Base-by-base conservation (phyloP, 2,113 vertebrate genomes). In the Emydocephalus ijimae region DNA sequence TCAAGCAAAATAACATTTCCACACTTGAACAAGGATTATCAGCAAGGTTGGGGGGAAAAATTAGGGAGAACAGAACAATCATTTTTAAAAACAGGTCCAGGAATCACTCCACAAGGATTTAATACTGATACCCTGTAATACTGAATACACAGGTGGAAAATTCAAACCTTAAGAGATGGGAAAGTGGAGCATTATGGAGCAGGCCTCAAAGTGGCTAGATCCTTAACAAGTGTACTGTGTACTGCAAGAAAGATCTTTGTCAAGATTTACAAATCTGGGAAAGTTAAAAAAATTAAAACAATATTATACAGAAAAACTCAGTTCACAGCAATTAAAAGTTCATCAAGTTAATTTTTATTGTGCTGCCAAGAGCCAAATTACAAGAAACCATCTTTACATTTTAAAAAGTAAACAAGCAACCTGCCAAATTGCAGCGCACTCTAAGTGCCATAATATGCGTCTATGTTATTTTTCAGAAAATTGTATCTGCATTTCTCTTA, bases 401-500 rank as follows among this genome's bases (percentile, higher is more conserved):
- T 97, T 96, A 97, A 97, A 97, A 97, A 97, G 97, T 97, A 97
- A 97, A 97, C 97, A 98, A 97, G 97, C 97, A 97, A 98, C 97
- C 97, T 95, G 97, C 96, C 97, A 96, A 97, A 97, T 98, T 97
- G 97, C 96, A 95, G 97, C 97, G 98, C 98, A 98, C 98, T 98
- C 98, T 97, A 86, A 98, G 98, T 98, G 98, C 98, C 98, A 98
- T 97, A 81, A 97, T 97, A 98, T 97, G 97, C 97, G 97, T 98
- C 97, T 98, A 97, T 97, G 98, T 97, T 97, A 97, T 97, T 97
- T 97, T 97, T 97, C 97, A 98, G 97, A 98, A 98, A 98, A 98
- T 98, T 96, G 97, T 97, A 98, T 98, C 96, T 98, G 97, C 97
- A 97, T 98, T 98, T 98, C 96, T 98, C 97, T 98, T 98, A 98